Evolutionary conservation across 2,113 vertebrate genomes (phyloP), one percentile per base, ranked within the genome.

Genomic region (Poecile atricapillus): DNA sequence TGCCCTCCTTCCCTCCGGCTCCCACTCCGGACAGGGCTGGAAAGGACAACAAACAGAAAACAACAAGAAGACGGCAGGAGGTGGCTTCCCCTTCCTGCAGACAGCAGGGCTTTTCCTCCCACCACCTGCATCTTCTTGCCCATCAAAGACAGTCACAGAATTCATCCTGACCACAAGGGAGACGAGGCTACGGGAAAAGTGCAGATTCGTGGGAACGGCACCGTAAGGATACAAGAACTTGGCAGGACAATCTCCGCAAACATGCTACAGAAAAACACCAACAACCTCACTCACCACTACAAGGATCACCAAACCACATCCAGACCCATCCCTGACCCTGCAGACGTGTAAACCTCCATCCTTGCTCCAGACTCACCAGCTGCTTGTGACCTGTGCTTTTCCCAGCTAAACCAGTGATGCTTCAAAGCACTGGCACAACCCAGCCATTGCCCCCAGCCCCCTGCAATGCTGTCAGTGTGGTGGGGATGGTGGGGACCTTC

Each of bases 1-100:
- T 80, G 53, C 24, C 41, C 75, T 79, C 67, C 44, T 53, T 58
- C 47, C 56, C 0, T 0, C 37, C 22, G 7, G 82, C 35, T 90
- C n/a, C 75, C 19, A 41, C 55, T 85, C 3, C 0, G 17, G 58
- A 56, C 0, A 1, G 69, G 62, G 79, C 55, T 73, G 74, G 58
- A 58, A 84, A 80, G 80, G 84, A 89, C 83, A 87, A 91, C 55
- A 92, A 96, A 90, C 12, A 84, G 55, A 83, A 60, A 87, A 13
- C 31, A 53, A 76, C 75, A 76, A 77, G 37, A 59, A 71, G 79
- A 78, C 24, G 0, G 74, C 44, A 13, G 86, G 83, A 70, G 67
- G 87, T 1, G 1, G 64, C 65, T 95, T 96, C 90, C 92, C 65
- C 86, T 93, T 86, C 82, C 95, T 22, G 7, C 24, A 49, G 83